Conservation (phyloP, 2,113 vertebrate genomes). For the Caloenas nicobarica region DNA sequence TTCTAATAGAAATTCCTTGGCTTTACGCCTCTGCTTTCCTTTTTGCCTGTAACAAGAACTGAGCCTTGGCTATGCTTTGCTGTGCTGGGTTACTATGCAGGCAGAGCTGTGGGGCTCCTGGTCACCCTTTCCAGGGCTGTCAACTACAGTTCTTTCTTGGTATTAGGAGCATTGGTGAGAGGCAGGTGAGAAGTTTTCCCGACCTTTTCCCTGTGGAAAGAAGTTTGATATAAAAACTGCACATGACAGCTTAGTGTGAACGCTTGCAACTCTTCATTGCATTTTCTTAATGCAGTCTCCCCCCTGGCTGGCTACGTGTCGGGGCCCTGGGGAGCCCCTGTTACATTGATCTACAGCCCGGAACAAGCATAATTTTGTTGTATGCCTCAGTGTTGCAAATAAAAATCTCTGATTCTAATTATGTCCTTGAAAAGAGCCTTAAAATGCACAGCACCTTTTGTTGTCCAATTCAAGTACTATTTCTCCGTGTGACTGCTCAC, state of each 20-base stretch:
- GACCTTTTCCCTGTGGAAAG: background rate
- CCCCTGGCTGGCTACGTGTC: background rate
- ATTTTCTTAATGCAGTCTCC: background rate
- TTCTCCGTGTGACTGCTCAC: background rate
- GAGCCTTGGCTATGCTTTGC: background rate
- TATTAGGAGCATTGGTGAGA: background rate
- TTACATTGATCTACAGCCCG: background rate
- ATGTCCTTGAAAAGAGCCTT: background rate
- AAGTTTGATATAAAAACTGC: background rate
- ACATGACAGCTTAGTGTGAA: background rate
- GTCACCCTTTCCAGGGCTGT: background rate
- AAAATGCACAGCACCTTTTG: background rate
- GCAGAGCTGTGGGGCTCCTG: background rate
- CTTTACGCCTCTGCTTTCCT: background rate
- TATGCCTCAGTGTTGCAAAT: background rate
- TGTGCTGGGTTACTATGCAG: background rate
- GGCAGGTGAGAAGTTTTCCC: background rate
- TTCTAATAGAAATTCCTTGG: background rate
- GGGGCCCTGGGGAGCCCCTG: background rate
- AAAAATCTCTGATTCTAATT: background rate
- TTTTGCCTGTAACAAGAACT: rapidly evolving
- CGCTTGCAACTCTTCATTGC: background rate
- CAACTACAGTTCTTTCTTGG: background rate
- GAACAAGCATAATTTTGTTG: background rate
- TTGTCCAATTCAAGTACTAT: background rate